Evolutionary conservation across 2,797 vertebrate genomes (phyloP).

Genomic region (Remorina albescens): DNA sequence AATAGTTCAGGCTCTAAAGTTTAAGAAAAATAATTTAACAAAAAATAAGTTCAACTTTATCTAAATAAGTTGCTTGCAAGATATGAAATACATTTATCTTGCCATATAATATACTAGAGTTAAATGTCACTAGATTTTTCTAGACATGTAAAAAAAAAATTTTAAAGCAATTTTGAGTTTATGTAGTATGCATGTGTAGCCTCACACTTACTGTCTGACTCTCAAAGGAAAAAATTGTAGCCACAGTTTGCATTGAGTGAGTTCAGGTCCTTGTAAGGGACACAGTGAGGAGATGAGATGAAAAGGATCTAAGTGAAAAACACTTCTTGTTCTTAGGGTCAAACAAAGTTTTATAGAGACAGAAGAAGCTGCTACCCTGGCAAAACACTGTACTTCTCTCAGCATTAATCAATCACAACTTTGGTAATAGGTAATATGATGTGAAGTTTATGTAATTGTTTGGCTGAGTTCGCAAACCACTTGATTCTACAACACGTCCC

Average conservation of each 20-base stretch:
- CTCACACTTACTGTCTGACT: not conserved
- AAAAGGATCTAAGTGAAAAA: slow-evolving; percentile 14
- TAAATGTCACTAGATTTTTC: not conserved
- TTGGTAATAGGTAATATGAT: slow-evolving; percentile 18
- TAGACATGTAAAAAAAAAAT: too few relatives aligned
- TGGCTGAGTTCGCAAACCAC: slow-evolving; percentile 26
- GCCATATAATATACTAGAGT: not conserved
- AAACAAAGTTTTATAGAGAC: not conserved
- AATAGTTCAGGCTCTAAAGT: not conserved
- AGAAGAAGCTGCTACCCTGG: not conserved
- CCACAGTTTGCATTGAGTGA: not conserved
- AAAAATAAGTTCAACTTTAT: too few relatives aligned
- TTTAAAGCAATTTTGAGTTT: not conserved
- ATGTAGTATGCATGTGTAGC: not conserved
- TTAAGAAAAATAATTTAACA: not conserved
- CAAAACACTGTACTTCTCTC: slow-evolving; percentile 1
- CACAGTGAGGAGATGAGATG: not conserved
- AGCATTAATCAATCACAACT: slow-evolving; percentile 15
- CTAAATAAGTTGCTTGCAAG: not conserved
- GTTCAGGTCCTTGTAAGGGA: not conserved
- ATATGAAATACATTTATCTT: not conserved
- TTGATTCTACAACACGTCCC: slow-evolving; percentile 28
- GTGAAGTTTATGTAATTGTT: slow-evolving; percentile 26
- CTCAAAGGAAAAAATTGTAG: not conserved
- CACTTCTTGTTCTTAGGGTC: slow-evolving; percentile 4